Conservation (phyloP, 1,140 invertebrate genomes). For the Chionoecetes opilio region DNA sequence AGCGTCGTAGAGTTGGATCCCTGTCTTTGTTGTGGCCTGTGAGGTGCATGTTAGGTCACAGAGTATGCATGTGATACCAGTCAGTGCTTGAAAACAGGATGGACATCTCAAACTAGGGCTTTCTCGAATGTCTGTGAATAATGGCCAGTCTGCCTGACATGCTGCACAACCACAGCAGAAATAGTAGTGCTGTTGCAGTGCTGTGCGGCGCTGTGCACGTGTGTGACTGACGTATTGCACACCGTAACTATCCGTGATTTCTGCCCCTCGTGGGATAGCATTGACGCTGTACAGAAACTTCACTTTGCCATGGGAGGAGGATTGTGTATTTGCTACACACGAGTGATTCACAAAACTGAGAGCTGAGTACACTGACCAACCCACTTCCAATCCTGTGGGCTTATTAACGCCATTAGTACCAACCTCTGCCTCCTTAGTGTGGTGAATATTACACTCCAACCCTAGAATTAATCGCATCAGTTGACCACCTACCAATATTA, state of each 20-base stretch:
- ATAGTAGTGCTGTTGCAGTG: slow-evolving; percentile 72
- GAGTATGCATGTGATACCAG: slow-evolving; percentile 51
- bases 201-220: slow-evolving; percentile 62
- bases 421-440: slow-evolving; percentile 69
- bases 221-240: slow-evolving; percentile 76
- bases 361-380: slow-evolving; percentile 74
- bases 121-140: slow-evolving; percentile 66
- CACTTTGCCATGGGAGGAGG: slow-evolving; percentile 65
- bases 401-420: background rate
- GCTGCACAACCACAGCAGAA: slow-evolving; percentile 76
- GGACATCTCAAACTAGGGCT: slow-evolving; percentile 72
- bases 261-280: slow-evolving; percentile 70
- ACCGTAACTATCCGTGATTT: slow-evolving; percentile 78
- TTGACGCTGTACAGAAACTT: slow-evolving; percentile 79
- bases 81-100: slow-evolving; percentile 68
- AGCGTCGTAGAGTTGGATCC: slow-evolving; percentile 67
- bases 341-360: slow-evolving; percentile 79
- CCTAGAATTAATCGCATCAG: slow-evolving; percentile 74
- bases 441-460: slow-evolving; percentile 76
- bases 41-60: slow-evolving; percentile 70
- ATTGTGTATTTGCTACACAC: slow-evolving; percentile 70
- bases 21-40: slow-evolving; percentile 39
- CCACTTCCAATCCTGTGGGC: slow-evolving; percentile 64
- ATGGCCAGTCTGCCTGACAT: slow-evolving; percentile 75
- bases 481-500: slow-evolving; percentile 66